phyloP scores from a whole-genome alignment of 2,113 vertebrate genomes.

The Lipotes vexillifer region DNA sequence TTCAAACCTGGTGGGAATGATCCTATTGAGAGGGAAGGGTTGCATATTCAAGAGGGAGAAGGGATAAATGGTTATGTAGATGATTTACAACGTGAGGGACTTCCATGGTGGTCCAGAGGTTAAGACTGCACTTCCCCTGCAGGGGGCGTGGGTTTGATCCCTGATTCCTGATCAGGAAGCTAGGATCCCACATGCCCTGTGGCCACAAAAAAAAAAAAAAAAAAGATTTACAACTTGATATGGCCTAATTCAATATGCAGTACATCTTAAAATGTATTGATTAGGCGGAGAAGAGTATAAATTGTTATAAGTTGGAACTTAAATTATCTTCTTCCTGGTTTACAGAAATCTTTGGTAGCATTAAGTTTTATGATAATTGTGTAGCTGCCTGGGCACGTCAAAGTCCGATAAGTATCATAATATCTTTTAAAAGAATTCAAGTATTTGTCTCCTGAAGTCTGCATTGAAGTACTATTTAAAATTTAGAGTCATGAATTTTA shows the following conservation, averaged over 20 bases:
- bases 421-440: background rate
- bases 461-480: background rate
- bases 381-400: background rate
- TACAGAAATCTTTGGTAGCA: background rate
- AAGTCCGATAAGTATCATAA: background rate
- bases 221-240: background rate
- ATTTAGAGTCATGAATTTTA: conserved; percentile 12
- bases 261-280: background rate
- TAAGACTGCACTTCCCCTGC: no score
- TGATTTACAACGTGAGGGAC: background rate
- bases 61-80: background rate
- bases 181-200: no score
- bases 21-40: background rate
- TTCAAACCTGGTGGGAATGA: background rate
- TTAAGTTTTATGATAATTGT: conserved; percentile 8
- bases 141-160: no score
- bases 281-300: conserved; percentile 26
- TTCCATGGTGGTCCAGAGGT: no score
- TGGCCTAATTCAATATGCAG: background rate
- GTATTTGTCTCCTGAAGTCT: background rate
- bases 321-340: background rate
- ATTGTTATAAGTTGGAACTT: background rate
- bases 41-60: background rate
- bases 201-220: no score
- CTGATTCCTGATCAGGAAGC: no score